Evolutionary conservation across 2,113 vertebrate genomes (phyloP), one percentile per base, ranked within the genome.

Genomic region (Serinus canaria): DNA sequence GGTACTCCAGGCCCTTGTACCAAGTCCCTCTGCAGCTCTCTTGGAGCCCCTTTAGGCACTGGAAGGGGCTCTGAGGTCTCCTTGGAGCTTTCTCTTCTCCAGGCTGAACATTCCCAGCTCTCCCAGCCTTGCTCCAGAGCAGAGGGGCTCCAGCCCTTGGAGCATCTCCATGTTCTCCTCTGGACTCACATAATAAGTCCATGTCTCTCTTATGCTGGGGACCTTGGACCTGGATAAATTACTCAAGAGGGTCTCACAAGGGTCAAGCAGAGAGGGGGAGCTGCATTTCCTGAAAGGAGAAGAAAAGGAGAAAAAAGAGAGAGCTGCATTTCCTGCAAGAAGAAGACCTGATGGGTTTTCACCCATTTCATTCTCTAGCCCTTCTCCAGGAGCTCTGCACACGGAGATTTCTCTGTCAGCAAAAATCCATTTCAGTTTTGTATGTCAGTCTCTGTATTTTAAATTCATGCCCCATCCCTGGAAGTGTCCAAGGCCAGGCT

Each of bases 11-110:
- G 2, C 2, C 31, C 27, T 28, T 50, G 8, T 28, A 15, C 5
- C 0, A 4, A 33, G 52, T 14, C n/a, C 23, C 28, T 82, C 46
- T n/a, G 8, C 60, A 39, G 4, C 12, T 67, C 52, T 52, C 33
- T 0, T 59, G 52, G 33, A 74, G 33, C 19, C 2, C 0, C 9
- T 67, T 82, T 0, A 67, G 33, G 13, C 52, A 17, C 33, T 74
- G 44, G 52, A 68, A 52, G 15, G 8, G 25, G 47, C 17, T 83
- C 41, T 62, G 10, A 41, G 24, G 0, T 35, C 8, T 67, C 44
- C 15, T 23, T 21, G 7, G 23, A 82, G 2, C 33, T 19, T 47
- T 55, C 11, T 0, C 28, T 14, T 46, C 53, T 47, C 14, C n/a
- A 60, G 13, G 6, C 0, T 53, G 55, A 8, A 35, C 9, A 22